Base-by-base conservation (phyloP, 2,113 vertebrate species). In the Climacteris rufus region DNA sequence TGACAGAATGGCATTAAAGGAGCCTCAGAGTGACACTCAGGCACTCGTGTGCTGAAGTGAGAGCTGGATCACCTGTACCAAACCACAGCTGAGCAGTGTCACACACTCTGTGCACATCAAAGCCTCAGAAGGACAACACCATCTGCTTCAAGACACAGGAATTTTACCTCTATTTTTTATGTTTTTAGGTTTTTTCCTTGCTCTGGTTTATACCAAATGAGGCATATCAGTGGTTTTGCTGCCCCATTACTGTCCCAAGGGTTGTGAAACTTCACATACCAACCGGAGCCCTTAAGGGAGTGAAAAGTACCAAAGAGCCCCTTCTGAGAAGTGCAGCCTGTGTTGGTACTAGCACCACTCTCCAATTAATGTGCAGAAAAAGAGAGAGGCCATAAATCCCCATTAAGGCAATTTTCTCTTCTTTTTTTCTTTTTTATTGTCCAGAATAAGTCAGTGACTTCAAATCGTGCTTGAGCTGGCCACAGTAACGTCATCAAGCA, bases 381-480 rank as follows among this genome's bases (percentile, higher is more conserved):
- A 30, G 6, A 59, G 70, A 57, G 19, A 23, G 1, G 11, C 4
- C 9, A 44, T 27, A 52, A 88, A 76, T 60, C 9, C 4, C 18
- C 21, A 25, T 19, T 15, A 31, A 30, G 4, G 5, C 1, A 10
- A 0, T 19, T 39, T 57, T 19, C 14, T 11, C 25, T 27, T 6
- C 4, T 30, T 54, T 27, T 28, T 79, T 40, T 39, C 7, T 15
- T 39, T 19, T 31, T 74, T 7, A 8, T 30, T 83, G 5, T 14
- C 12, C 21, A 9, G 6, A 27, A 8, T 56, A 10, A 37, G 10
- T 37, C 20, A 37, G 7, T 44, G 13, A 37, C 7, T 60, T 57
- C 6, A 65, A 23, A 39, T 21, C 77, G 7, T 15, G 39, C 12
- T 87, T 70, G 30, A 45, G 1, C 7, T 69, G 24, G 4, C 17